Base-by-base conservation (phyloP, 1,140 invertebrate genomes). In the Drosophila nebulosa region DNA sequence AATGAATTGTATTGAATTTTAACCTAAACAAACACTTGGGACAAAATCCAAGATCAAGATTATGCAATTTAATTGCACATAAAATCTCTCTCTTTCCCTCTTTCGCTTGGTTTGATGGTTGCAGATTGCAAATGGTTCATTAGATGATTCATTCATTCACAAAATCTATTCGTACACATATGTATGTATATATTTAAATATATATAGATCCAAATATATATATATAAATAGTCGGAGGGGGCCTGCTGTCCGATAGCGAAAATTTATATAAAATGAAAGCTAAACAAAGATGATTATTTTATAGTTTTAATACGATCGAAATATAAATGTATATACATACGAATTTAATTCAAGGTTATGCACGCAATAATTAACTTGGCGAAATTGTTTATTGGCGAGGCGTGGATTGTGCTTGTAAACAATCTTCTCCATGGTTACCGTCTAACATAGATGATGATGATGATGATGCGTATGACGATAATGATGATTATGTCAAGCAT, bases 271-370 rank as follows among this genome's bases (percentile, higher is more conserved):
- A 69, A 83, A 83, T 62, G 70, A 75, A 88, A 83, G 74, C 66
- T 88, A 86, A 86, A 86, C 83, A 86, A 86, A 56, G 67, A 69
- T 88, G 81, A 81, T 79, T 88, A 88, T 88, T 88, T 88, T 88
- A 88, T 88, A 88, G 83, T 79, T 79, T 78, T 68, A 60, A 79
- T 74, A 79, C 83, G 84, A 89, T 79, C 83, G 60, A 75, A 75
- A 86, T 69, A 79, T 53, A 75, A 75, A 86, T 69, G 78, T 53
- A 55, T 50, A 71, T 51, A 27, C 36, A 42, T 35, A 22, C 61
- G 58, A 59, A 62, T 65, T 58, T 52, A 73, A 68, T 83, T 89
- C 83, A 88, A 88, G 83, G 83, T 88, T 89, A 88, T 65, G 64
- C 75, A 76, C 71, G 83, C 84, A 83, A 81, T 79, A 86, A 88